Evolutionary conservation across 2,113 vertebrate species (phyloP).

Genomic region (Neolamprologus fasciatus): DNA sequence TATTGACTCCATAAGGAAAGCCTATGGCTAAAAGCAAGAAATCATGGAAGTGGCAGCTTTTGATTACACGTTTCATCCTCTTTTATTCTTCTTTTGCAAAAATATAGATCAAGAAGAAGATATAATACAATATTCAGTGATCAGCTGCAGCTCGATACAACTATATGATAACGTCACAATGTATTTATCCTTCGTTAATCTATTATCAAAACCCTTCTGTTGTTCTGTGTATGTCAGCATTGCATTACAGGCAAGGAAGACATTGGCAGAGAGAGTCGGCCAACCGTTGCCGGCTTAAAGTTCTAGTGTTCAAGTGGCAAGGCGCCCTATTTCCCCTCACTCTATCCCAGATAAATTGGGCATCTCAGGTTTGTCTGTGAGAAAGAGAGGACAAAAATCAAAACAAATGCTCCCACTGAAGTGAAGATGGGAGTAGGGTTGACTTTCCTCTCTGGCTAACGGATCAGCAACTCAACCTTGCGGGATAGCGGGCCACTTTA

Average conservation of each 20-base stretch:
- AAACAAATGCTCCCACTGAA: conserved; percentile 74
- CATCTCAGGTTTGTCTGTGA: conserved; percentile 76
- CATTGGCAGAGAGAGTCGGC: conserved; percentile 40
- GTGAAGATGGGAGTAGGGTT: conserved; percentile 71
- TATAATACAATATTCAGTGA: neutral
- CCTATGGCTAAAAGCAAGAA: conserved; percentile 1
- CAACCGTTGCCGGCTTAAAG: conserved; percentile 62
- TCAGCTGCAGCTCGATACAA: neutral
- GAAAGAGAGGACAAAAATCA: conserved; percentile 73
- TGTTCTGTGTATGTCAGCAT: conserved; percentile 35
- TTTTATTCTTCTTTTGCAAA: neutral
- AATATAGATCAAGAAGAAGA: neutral
- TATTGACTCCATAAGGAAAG: conserved; percentile 29
- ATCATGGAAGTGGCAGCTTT: neutral
- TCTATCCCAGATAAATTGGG: conserved; percentile 73
- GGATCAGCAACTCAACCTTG: conserved; percentile 74
- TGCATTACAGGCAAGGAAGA: conserved; percentile 56
- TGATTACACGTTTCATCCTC: neutral
- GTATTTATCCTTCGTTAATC: neutral
- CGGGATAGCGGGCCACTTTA: conserved; percentile 64
- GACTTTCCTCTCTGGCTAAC: conserved; percentile 69
- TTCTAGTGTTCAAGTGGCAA: conserved; percentile 68
- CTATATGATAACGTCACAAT: neutral
- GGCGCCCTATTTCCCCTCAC: conserved; percentile 67
- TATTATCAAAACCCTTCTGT: conserved; percentile 12